These are phyloP conservation scores for Hyppa rectilinea DNA, from an alignment of 2,888 invertebrate species.

Conservation along the genomic window DNA sequence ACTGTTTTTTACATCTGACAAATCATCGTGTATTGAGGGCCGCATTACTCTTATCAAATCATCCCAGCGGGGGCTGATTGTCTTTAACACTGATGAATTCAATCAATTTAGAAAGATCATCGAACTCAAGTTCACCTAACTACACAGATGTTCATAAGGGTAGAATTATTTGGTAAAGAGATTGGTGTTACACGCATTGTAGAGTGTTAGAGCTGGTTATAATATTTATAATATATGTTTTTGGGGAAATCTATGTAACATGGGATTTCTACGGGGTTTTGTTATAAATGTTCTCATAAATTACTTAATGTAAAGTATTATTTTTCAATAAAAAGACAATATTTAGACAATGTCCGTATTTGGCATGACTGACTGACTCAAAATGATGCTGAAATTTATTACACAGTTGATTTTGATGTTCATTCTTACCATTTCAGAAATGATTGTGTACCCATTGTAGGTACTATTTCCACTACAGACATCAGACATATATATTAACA, in stretches of 20 bases:
- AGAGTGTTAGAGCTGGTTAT: constrained; percentile 20
- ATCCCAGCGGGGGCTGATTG: background rate
- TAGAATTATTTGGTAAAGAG: constrained; percentile 9
- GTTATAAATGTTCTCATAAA: constrained; percentile 42
- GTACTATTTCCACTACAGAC: background rate
- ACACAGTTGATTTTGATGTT: background rate
- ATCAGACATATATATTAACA: background rate
- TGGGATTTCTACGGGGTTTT: constrained; percentile 38
- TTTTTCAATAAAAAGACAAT: constrained; percentile 22
- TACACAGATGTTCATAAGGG: constrained; percentile 21
- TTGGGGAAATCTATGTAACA: constrained; percentile 41
- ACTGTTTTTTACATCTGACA: background rate
- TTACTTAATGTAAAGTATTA: background rate
- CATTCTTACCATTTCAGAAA: background rate
- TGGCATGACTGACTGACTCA: background rate
- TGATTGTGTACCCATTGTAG: background rate
- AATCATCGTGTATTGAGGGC: constrained; percentile 4
- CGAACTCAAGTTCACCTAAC: constrained; percentile 33
- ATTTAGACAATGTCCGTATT: too few relatives aligned
- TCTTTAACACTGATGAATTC: constrained; percentile 8
- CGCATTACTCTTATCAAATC: background rate
- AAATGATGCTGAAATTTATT: background rate
- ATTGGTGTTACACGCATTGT: constrained; percentile 41
- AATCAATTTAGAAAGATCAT: constrained; percentile 1
- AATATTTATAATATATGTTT: constrained; percentile 28